phyloP scores from a whole-genome alignment of 2,797 vertebrate genomes.

The Chrosomus eos region DNA sequence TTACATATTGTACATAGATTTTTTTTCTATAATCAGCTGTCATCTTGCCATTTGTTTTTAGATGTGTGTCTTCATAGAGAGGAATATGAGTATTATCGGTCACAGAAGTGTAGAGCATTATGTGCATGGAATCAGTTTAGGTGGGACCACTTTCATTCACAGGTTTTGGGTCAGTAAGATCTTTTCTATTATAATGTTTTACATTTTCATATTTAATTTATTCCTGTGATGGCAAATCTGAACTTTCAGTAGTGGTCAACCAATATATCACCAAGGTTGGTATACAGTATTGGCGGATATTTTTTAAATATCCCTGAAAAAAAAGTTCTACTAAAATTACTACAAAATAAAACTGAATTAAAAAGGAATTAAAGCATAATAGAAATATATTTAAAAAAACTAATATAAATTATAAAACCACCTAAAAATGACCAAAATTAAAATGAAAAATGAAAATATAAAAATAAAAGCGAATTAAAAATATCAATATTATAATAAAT shows the following conservation, averaged over 20 bases:
- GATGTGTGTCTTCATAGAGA: conserved; percentile 5
- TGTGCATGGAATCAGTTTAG: not conserved
- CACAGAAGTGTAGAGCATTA: not conserved
- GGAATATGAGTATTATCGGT: not conserved
- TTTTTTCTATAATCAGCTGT: conserved; percentile 29
- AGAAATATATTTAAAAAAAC: not conserved
- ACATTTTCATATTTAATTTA: no score
- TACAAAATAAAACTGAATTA: not conserved
- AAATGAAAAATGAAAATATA: not conserved
- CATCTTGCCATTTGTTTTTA: conserved; percentile 16
- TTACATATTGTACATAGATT: not conserved
- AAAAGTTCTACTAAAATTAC: not conserved
- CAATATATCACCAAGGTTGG: no score
- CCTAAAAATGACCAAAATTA: not conserved
- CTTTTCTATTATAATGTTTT: no score
- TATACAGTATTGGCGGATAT: no score
- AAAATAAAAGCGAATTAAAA: not conserved
- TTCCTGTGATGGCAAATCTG: no score
- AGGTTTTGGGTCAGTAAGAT: no score
- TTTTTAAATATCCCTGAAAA: no score
- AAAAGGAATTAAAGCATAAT: not conserved
- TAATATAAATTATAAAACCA: not conserved
- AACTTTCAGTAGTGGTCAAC: no score
- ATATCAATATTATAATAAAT: not conserved
- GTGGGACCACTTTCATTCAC: no score